These are phyloP conservation scores for Dinoponera quadriceps DNA, from an alignment of 1,140 invertebrate genomes.

Conservation along the genomic window DNA sequence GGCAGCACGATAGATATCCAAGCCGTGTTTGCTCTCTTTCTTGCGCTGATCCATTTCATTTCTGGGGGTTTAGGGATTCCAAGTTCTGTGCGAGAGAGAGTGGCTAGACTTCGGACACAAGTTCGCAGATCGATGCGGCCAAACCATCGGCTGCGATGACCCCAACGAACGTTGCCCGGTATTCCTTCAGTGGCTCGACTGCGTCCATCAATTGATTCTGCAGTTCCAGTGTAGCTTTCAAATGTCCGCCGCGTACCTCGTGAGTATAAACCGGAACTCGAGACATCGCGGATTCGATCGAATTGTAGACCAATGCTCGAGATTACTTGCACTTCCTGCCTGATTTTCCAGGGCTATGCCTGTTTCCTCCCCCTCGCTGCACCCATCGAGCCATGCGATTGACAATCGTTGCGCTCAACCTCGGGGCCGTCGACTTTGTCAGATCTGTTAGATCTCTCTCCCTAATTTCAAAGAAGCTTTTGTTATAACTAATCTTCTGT, in stretches of 20 bases:
- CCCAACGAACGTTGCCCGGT: slow-evolving; percentile 97
- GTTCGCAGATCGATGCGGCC: slow-evolving; percentile 97
- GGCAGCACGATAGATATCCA: neutral
- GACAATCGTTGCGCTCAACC: too few relatives aligned
- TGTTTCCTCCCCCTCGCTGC: too few relatives aligned
- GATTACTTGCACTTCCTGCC: too few relatives aligned
- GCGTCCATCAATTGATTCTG: slow-evolving; percentile 95
- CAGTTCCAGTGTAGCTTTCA: slow-evolving; percentile 98
- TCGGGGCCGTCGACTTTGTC: too few relatives aligned
- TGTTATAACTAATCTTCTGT: too few relatives aligned
- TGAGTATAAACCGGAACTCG: slow-evolving; percentile 84
- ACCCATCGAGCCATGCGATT: too few relatives aligned
- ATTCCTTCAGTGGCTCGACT: slow-evolving; percentile 99
- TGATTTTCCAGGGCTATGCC: too few relatives aligned
- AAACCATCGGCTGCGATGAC: slow-evolving; percentile 93
- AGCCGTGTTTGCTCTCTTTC: neutral
- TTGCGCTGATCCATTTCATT: slow-evolving; percentile 1
- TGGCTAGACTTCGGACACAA: slow-evolving; percentile 99
- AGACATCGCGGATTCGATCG: neutral
- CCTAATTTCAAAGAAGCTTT: too few relatives aligned
- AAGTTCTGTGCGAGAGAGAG: slow-evolving; percentile 95
- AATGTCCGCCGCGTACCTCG: slow-evolving; percentile 97
- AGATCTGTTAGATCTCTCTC: too few relatives aligned
- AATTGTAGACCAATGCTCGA: neutral
- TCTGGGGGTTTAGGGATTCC: slow-evolving; percentile 91